Conservation (phyloP, 2,888 invertebrate species). For the Pharmacophagus antenor region DNA sequence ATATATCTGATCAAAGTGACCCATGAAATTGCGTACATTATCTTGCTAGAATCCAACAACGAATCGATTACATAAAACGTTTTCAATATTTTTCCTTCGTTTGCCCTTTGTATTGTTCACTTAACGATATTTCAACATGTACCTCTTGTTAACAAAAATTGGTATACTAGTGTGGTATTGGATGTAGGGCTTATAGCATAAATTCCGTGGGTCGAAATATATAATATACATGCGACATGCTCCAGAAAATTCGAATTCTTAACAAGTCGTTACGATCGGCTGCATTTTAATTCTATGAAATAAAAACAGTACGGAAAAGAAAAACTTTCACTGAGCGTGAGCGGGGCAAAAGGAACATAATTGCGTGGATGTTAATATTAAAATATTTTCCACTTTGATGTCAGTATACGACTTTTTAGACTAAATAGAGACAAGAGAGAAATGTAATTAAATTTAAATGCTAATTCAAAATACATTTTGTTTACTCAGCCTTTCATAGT, state of each 20-base stretch:
- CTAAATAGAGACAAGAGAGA: no score
- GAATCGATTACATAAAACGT: no score
- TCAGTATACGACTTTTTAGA: no score
- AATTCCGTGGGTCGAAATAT: constrained; percentile 17
- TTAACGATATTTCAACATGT: not conserved
- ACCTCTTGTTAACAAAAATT: constrained; percentile 15
- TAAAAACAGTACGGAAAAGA: constrained; percentile 8
- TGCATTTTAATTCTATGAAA: constrained; percentile 21
- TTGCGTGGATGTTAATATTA: not conserved
- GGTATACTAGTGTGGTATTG: constrained; percentile 29
- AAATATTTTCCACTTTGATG: no score
- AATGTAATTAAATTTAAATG: no score
- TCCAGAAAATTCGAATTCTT: constrained; percentile 19
- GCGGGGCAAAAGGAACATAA: constrained; percentile 4
- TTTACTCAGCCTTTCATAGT: no score
- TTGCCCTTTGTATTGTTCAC: not conserved
- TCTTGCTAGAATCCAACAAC: no score
- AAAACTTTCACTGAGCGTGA: constrained; percentile 7
- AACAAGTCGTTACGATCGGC: constrained; percentile 17
- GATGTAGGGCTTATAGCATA: constrained; percentile 3
- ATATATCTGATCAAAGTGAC: no score
- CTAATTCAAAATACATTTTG: no score
- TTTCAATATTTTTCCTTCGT: no score
- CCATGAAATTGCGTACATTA: no score
- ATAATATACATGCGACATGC: constrained; percentile 10